Percentiles rank a stretch among this genome's conserved stretches.
Evolutionary conservation across 2,113 vertebrate genomes (phyloP).

Genomic region (Pavo muticus): DNA sequence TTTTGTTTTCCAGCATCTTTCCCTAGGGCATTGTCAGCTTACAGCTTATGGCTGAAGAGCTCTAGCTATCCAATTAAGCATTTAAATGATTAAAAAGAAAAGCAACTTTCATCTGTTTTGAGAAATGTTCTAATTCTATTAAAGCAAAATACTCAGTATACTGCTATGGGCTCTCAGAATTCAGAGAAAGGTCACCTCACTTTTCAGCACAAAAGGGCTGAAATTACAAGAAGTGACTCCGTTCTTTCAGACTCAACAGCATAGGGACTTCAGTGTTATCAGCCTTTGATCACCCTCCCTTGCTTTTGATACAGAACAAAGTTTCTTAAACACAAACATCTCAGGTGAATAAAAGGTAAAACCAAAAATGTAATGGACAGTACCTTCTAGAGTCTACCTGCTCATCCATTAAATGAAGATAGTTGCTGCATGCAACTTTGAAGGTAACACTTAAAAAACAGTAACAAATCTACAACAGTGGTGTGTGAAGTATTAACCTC

Average conservation of each 20-base stretch:
- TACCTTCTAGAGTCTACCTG: background rate
- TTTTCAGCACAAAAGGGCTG: background rate
- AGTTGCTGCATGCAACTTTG: background rate
- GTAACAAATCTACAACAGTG: background rate
- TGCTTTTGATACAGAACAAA: background rate
- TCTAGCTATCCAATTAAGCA: constrained; percentile 8
- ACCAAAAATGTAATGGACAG: background rate
- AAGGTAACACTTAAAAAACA: background rate
- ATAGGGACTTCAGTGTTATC: background rate
- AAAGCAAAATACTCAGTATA: background rate
- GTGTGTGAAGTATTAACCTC: background rate
- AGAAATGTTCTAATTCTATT: constrained; percentile 3
- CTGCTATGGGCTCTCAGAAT: background rate
- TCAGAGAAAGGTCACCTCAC: background rate
- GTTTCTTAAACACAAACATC: constrained; percentile 3
- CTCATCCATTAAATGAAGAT: background rate
- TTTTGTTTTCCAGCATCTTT: constrained; percentile 74
- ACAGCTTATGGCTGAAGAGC: constrained; percentile 64
- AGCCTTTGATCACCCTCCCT: background rate
- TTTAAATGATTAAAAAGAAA: background rate
- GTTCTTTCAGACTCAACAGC: background rate
- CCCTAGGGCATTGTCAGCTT: constrained; percentile 61
- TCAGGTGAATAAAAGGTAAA: background rate
- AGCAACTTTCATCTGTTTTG: background rate
- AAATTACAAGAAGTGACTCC: background rate